Conservation (phyloP, 1,140 invertebrate species). For the Meloidogyne hapla region DNA sequence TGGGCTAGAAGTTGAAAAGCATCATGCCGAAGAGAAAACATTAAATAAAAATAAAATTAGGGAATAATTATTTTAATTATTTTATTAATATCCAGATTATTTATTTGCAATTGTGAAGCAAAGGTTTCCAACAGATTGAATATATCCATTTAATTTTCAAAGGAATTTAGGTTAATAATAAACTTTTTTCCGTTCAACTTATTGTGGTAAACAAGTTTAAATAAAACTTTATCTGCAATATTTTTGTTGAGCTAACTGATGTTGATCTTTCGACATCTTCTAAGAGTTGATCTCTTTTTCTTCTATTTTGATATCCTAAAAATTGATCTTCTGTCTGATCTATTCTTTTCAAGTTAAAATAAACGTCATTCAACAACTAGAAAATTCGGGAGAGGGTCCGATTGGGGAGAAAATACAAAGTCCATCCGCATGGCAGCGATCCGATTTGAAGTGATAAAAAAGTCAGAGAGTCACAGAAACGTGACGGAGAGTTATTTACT, state of each 20-base stretch:
- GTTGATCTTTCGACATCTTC: too few relatives aligned
- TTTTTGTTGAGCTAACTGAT: too few relatives aligned
- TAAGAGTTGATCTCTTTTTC: too few relatives aligned
- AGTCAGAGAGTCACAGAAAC: background rate
- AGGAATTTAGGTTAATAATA: background rate
- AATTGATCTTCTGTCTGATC: background rate
- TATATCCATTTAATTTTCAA: background rate
- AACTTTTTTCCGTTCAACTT: background rate
- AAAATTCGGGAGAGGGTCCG: too few relatives aligned
- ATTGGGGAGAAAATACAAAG: slow-evolving; percentile 5
- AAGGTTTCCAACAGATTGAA: background rate
- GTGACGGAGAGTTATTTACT: background rate
- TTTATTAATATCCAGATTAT: background rate
- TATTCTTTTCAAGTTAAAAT: background rate
- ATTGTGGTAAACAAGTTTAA: background rate
- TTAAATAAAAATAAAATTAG: background rate
- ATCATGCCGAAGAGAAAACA: background rate
- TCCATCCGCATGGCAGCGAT: background rate
- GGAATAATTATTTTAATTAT: too few relatives aligned
- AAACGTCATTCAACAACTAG: background rate
- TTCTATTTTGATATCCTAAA: background rate
- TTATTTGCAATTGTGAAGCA: background rate
- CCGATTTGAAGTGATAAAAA: background rate
- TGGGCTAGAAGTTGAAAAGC: background rate
- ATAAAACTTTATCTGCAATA: too few relatives aligned